These are phyloP conservation scores for Poeciliopsis prolifica DNA, from an alignment of 2,113 vertebrate species.

Conservation along the genomic window DNA sequence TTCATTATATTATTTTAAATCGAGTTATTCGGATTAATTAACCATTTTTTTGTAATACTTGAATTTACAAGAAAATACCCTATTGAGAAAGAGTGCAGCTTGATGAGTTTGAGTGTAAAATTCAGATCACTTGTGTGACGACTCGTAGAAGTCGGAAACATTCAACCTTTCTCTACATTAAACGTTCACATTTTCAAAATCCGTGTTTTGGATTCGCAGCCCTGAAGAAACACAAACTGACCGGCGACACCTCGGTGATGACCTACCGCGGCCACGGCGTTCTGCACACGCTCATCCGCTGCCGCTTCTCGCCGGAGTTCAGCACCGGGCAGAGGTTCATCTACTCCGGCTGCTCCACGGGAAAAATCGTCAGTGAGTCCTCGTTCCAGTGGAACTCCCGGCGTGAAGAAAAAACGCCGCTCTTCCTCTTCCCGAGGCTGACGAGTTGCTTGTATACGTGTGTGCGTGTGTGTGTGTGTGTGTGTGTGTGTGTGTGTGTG, in stretches of 20 bases:
- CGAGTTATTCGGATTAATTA: neutral
- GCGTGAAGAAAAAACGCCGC: neutral
- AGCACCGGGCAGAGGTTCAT: conserved; percentile 91
- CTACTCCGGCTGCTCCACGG: conserved; percentile 91
- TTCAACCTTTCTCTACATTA: too few species aligned
- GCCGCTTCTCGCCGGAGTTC: conserved; percentile 88
- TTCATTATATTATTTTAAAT: neutral
- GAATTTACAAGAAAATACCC: neutral
- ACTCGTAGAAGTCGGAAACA: too few species aligned
- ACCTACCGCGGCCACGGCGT: conserved; percentile 92
- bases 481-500: neutral
- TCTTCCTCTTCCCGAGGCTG: neutral
- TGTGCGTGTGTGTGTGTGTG: neutral
- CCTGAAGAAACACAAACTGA: conserved; percentile 87
- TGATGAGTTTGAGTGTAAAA: neutral
- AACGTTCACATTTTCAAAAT: too few species aligned
- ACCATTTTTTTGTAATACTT: neutral
- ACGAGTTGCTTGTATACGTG: neutral
- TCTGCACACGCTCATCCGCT: conserved; percentile 90
- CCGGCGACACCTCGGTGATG: conserved; percentile 91
- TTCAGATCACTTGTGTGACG: neutral
- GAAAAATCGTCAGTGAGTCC: conserved; percentile 88
- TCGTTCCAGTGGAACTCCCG: neutral
- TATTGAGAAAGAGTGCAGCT: too few species aligned
- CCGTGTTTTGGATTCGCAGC: conserved; percentile 66